These are phyloP conservation scores for Neomonachus schauinslandi DNA, from an alignment of 2,113 vertebrate genomes.

Conservation along the genomic window DNA sequence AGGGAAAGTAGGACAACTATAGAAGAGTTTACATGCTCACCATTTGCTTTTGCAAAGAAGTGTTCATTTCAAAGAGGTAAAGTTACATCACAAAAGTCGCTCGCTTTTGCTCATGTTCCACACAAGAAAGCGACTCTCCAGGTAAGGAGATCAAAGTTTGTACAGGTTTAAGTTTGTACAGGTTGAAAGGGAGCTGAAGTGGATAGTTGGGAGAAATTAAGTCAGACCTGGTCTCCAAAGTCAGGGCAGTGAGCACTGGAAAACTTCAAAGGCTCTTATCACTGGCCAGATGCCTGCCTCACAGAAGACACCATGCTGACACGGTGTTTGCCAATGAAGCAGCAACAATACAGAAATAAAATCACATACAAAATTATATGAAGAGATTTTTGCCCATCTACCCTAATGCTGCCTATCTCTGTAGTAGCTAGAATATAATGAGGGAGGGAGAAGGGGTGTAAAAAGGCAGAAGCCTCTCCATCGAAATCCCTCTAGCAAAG, in stretches of 20 bases:
- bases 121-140: neutral
- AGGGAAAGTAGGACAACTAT: neutral
- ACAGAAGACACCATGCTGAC: too few relatives aligned
- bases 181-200: neutral
- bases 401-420: neutral
- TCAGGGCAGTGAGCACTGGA: neutral
- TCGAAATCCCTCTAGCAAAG: neutral
- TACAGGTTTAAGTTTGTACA: neutral
- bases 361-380: neutral
- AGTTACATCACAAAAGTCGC: neutral
- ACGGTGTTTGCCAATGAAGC: too few relatives aligned
- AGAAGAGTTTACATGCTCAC: neutral
- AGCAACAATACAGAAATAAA: too few relatives aligned
- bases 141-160: neutral
- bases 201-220: neutral
- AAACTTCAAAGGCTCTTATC: neutral
- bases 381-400: neutral
- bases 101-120: neutral
- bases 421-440: neutral
- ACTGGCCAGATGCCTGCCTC: neutral
- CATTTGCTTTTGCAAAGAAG: neutral
- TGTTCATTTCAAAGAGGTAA: neutral
- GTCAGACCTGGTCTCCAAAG: neutral
- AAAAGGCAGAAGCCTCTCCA: neutral
- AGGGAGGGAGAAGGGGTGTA: rapidly evolving